phyloP scores from a whole-genome alignment of 2,113 vertebrate genomes.

The Colinus virginianus region DNA sequence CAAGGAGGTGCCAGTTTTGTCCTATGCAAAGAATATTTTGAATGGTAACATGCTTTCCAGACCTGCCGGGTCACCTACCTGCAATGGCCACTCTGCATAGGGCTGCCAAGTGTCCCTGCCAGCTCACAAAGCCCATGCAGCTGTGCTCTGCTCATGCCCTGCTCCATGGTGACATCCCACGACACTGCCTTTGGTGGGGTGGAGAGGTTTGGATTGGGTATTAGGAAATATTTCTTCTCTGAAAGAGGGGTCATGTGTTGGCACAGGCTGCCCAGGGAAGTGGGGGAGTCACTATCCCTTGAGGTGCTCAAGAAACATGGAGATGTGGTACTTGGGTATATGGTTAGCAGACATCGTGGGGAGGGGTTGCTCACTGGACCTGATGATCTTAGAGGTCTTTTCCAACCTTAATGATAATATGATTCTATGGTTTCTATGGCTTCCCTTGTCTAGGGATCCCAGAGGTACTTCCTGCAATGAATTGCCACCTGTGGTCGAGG shows the following conservation, averaged over 20 bases:
- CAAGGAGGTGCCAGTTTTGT: not conserved
- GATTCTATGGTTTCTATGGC: not conserved
- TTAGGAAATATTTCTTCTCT: not conserved
- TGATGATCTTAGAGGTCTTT: not conserved
- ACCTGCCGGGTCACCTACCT: not conserved
- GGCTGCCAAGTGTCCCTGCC: not conserved
- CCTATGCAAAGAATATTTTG: not conserved
- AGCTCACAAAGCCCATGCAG: accelerated
- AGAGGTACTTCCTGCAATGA: accelerated
- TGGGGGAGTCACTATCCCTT: not conserved
- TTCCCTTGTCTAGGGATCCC: not conserved
- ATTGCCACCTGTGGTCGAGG: not conserved
- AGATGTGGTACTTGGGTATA: not conserved
- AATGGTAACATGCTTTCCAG: not conserved
- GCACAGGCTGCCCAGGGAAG: not conserved
- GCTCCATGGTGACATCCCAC: not conserved
- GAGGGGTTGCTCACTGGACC: not conserved
- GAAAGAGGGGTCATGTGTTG: not conserved
- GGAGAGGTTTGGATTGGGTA: not conserved
- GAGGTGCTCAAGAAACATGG: not conserved
- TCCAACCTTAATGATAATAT: not conserved
- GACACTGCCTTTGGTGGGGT: not conserved
- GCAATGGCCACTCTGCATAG: accelerated
- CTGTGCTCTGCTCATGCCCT: not conserved
- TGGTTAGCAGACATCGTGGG: not conserved